A percentile compares a stretch with the other conserved stretches of the same genome.
These are phyloP conservation scores for Uromys caudimaculatus DNA, from an alignment of 2,797 vertebrate species.

Conservation along the genomic window DNA sequence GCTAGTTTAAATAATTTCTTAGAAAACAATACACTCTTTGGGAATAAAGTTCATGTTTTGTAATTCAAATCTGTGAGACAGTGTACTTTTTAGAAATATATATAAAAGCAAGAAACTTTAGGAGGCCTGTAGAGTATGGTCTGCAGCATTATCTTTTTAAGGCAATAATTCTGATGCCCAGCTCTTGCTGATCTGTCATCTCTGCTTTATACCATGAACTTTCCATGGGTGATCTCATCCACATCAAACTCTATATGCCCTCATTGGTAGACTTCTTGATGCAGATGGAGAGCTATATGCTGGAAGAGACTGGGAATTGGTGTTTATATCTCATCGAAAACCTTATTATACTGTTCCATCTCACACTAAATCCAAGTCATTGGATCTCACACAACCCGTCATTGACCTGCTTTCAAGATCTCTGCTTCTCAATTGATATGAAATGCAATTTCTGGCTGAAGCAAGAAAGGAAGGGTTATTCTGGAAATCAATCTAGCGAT, in stretches of 20 bases:
- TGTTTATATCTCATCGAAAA: fast-evolving
- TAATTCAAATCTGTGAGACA: background rate
- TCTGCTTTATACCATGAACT: background rate
- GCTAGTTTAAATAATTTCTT: background rate
- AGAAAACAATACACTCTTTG: background rate
- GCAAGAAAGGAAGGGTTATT: too few species aligned
- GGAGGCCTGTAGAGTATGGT: background rate
- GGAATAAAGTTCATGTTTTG: slow-evolving; percentile 46
- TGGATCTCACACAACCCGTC: background rate
- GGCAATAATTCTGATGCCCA: background rate
- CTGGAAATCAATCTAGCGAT: too few species aligned
- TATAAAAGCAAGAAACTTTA: background rate
- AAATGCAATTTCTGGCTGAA: background rate
- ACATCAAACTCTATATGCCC: background rate
- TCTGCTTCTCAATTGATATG: background rate
- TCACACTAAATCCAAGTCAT: background rate
- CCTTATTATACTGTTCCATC: background rate
- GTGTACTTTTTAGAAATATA: slow-evolving; percentile 11
- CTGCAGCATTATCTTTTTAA: background rate
- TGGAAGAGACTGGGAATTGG: background rate
- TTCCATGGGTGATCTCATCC: background rate
- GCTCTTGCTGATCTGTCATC: background rate
- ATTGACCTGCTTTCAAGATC: background rate
- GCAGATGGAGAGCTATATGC: background rate
- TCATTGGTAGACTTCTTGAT: background rate